Evolutionary conservation across 1,140 invertebrate species (phyloP).

Genomic region (Coelopa frigida): DNA sequence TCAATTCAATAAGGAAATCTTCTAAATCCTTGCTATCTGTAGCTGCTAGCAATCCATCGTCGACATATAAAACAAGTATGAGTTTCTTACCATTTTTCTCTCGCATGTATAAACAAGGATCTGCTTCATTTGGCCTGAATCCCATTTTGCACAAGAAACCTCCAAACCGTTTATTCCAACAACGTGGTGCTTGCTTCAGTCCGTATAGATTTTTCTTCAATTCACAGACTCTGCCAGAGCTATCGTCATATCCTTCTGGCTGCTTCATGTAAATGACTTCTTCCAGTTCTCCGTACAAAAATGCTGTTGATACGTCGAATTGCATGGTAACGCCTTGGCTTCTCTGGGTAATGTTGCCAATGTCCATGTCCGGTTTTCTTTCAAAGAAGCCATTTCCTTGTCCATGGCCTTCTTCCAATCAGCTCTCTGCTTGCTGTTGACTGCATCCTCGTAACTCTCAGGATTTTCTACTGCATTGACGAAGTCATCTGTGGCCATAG

Average conservation of each 20-base stretch:
- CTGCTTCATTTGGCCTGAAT: conserved; percentile 28
- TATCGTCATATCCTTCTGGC: conserved; percentile 35
- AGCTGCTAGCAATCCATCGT: conserved; percentile 36
- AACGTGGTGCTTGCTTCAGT: conserved; percentile 43
- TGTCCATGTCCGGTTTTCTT: too few species aligned
- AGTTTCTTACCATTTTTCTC: too few species aligned
- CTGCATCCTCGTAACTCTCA: too few species aligned
- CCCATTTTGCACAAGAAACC: conserved; percentile 3
- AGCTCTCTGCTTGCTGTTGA: too few species aligned
- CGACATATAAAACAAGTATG: too few species aligned
- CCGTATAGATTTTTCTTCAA: conserved; percentile 45
- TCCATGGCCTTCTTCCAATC: too few species aligned
- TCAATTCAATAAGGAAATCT: conserved; percentile 21
- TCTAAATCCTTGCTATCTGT: conserved; percentile 17
- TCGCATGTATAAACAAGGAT: conserved; percentile 40
- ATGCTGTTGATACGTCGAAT: conserved; percentile 40
- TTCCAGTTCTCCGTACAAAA: conserved; percentile 41
- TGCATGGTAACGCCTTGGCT: too few species aligned
- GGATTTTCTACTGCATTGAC: too few species aligned
- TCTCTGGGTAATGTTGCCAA: too few species aligned
- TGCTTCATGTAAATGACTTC: conserved; percentile 45
- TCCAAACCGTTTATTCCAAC: conserved; percentile 36
- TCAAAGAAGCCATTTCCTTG: too few species aligned
- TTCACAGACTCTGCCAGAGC: conserved; percentile 22
- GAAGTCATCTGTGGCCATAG: too few species aligned